Base-by-base conservation (phyloP, 2,888 invertebrate genomes). In the Heteromyza rotundicornis region DNA sequence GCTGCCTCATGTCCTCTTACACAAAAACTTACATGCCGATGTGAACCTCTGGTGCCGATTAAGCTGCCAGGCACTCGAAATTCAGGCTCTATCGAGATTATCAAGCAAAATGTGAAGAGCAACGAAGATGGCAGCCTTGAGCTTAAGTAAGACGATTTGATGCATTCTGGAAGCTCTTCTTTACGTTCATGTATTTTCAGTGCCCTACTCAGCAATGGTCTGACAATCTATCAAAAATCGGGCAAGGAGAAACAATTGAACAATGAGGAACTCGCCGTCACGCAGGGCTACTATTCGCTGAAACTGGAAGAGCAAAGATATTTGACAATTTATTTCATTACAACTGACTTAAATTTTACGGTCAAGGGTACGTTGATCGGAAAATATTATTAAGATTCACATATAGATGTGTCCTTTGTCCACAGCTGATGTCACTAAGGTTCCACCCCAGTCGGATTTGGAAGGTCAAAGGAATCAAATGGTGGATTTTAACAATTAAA, bases 271-370 rank as follows among this genome's bases (percentile, higher is more conserved):
- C 59, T 60, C 8, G 19, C 52, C 23, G 62, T 61, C 16, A 57
- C 60, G 10, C 62, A 66, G 47, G 68, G 68, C 7, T 67, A 59
- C 57, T 68, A 61, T 47, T 63, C 60, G 7, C 58, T 66, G 55
- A 57, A 19, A 75, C 59, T 79, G 2, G 66, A 60, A 8, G 59
- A 68, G 16, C 68, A 68, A 20, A 68, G 68, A 53, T 78, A 70
- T 23, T 64, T 78, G 20, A 78, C 70, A 24, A 69, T 78, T 19
- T 72, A 73, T 65, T 78, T 76, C 53, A 71, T 47, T 36, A 65
- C 77, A 53, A 74, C 71, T 24, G 69, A 71, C 27, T 65, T 64
- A 40, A 75, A 78, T 65, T 78, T 79, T 16, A 76, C 79, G n/a
- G 71, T 78, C 27, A 70, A 74, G 57, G 67, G 68, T 67, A 61